These are phyloP conservation scores for Melinaea menophilus DNA, from an alignment of 2,888 invertebrate genomes.

Conservation along the genomic window DNA sequence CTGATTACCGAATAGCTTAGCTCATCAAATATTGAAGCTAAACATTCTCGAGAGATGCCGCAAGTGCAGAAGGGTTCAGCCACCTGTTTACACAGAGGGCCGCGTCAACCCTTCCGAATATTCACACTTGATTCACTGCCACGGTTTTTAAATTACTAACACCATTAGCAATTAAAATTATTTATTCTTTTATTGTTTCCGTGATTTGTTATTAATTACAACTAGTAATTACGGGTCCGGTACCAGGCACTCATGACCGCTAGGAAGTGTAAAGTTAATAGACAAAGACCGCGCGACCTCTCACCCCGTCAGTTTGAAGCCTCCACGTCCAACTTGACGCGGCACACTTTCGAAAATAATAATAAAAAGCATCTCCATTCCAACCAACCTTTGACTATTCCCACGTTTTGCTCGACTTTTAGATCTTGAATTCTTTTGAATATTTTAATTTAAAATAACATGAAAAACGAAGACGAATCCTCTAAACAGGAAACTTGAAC, in stretches of 20 bases:
- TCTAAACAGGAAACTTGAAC: background rate
- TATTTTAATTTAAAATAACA: background rate
- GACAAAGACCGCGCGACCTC: slow-evolving; percentile 22
- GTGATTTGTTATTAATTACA: slow-evolving; percentile 16
- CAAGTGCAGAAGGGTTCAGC: slow-evolving; percentile 30
- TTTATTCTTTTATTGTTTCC: background rate
- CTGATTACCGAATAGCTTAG: slow-evolving; percentile 18
- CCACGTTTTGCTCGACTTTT: background rate
- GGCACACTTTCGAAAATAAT: background rate
- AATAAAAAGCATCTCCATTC: background rate
- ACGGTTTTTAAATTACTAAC: no score
- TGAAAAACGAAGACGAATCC: background rate
- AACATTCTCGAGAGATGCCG: slow-evolving; percentile 27
- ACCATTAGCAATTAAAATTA: background rate
- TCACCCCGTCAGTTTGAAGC: slow-evolving; percentile 22
- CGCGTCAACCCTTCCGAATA: slow-evolving; percentile 28
- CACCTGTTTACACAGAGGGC: slow-evolving; percentile 34
- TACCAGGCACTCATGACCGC: slow-evolving; percentile 22
- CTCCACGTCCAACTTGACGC: slow-evolving; percentile 1
- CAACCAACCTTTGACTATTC: slow-evolving; percentile 2
- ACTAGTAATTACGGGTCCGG: slow-evolving; percentile 22
- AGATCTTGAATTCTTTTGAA: background rate
- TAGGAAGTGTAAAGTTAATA: slow-evolving; percentile 24
- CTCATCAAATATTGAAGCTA: slow-evolving; percentile 31
- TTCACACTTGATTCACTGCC: slow-evolving; percentile 18